Conservation (phyloP, 2,113 vertebrate genomes). For the Canis aureus region DNA sequence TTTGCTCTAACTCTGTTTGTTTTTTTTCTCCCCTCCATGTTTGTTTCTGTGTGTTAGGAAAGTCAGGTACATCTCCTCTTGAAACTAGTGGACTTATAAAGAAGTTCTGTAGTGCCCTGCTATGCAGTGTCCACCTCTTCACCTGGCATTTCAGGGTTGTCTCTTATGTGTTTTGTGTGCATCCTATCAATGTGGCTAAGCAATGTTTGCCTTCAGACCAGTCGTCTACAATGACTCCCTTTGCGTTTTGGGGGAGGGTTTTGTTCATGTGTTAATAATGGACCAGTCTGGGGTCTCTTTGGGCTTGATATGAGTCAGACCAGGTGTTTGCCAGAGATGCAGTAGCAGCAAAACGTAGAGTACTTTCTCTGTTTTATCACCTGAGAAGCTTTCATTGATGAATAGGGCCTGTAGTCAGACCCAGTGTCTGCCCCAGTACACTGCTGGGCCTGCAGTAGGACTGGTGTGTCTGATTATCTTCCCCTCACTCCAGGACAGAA, state of each 20-base stretch:
- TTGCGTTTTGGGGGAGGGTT: background rate
- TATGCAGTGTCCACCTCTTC: background rate
- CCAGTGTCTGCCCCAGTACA: background rate
- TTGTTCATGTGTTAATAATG: background rate
- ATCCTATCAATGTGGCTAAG: background rate
- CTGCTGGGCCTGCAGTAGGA: background rate
- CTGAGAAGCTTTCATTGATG: background rate
- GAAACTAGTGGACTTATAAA: background rate
- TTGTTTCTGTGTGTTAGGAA: background rate
- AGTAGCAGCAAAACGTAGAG: background rate
- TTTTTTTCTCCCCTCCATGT: too few relatives aligned
- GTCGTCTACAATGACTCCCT: background rate
- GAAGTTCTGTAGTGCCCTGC: background rate
- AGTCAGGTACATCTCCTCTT: background rate
- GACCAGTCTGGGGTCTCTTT: background rate
- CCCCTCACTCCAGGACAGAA: background rate
- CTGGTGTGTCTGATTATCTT: background rate
- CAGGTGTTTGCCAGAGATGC: background rate
- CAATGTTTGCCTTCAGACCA: background rate
- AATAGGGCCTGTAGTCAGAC: background rate
- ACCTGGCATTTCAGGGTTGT: background rate
- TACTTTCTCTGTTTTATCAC: background rate
- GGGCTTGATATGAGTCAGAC: background rate
- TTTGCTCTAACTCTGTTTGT: background rate
- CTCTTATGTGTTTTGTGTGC: background rate